Evolutionary conservation across 2,797 vertebrate genomes (phyloP).

Genomic region (Enteromius trimaculatus): DNA sequence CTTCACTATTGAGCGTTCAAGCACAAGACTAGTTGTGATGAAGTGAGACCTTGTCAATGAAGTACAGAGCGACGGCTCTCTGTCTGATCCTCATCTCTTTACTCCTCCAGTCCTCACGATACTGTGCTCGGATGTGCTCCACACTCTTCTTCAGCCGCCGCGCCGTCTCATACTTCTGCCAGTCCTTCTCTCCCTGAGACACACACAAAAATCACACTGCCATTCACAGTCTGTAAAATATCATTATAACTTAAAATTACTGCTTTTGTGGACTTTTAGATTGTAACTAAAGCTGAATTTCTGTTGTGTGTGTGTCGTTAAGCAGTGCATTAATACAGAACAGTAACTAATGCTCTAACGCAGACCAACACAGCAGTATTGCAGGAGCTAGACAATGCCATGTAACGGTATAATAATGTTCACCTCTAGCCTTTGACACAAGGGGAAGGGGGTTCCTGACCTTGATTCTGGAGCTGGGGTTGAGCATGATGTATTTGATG

Average conservation of each 20-base stretch:
- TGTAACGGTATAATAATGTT: neutral
- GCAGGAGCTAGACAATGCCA: neutral
- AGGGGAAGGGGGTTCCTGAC: constrained; percentile 66
- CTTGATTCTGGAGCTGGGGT: constrained; percentile 96
- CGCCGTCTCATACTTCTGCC: constrained; percentile 97
- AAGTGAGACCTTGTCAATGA: constrained; percentile 90
- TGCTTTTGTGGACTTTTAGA: too few relatives aligned
- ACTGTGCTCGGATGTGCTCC: constrained; percentile 89
- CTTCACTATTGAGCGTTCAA: neutral
- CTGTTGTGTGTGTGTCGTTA: neutral
- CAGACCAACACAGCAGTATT: neutral
- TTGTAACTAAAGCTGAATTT: too few relatives aligned
- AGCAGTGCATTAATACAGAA: neutral
- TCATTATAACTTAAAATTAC: too few relatives aligned
- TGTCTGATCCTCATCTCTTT: constrained; percentile 97
- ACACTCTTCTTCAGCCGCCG: constrained; percentile 92
- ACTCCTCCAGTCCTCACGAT: constrained; percentile 96
- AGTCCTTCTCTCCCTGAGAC: constrained; percentile 94
- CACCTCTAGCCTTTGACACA: neutral
- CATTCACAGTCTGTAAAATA: too few relatives aligned
- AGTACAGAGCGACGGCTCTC: constrained; percentile 94
- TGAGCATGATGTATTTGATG: constrained; percentile 98
- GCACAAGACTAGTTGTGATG: neutral
- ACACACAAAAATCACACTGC: neutral
- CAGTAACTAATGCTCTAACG: neutral